phyloP scores from a whole-genome alignment of 2,113 vertebrate genomes.

The Zingel zingel region DNA sequence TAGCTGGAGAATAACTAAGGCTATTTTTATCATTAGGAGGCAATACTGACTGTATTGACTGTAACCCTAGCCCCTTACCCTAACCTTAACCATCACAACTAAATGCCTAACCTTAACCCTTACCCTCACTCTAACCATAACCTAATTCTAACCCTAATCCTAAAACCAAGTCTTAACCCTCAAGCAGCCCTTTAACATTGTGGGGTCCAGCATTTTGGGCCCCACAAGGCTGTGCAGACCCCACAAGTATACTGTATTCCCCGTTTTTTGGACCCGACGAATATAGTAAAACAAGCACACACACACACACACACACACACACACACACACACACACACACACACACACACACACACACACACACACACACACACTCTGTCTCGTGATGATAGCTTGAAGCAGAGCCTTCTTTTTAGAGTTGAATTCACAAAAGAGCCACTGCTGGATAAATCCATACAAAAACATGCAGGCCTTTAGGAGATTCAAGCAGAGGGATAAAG shows the following conservation, averaged over 20 bases:
- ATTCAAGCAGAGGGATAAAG: not conserved
- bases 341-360: not conserved
- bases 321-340: conserved; percentile 6
- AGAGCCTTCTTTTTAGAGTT: conserved; percentile 19
- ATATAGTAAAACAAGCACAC: too few species aligned
- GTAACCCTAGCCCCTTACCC: too few species aligned
- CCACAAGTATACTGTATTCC: too few species aligned
- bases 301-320: not conserved
- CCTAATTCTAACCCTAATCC: too few species aligned
- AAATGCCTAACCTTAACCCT: too few species aligned
- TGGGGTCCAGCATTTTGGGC: too few species aligned
- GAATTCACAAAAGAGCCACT: conserved; percentile 19
- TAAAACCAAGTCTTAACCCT: too few species aligned
- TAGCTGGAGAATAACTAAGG: conserved; percentile 15
- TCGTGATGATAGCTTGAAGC: conserved; percentile 42
- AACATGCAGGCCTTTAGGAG: not conserved
- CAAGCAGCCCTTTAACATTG: too few species aligned
- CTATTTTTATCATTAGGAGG: conserved; percentile 33
- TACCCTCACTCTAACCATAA: too few species aligned
- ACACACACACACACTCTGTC: not conserved
- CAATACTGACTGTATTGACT: conserved; percentile 3
- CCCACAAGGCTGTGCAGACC: too few species aligned
- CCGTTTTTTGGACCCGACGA: too few species aligned
- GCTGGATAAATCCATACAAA: conserved; percentile 3
- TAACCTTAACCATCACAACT: too few species aligned